These are phyloP conservation scores for Acrocephalus scirpaceus DNA, from an alignment of 2,797 vertebrate genomes.

Conservation along the genomic window DNA sequence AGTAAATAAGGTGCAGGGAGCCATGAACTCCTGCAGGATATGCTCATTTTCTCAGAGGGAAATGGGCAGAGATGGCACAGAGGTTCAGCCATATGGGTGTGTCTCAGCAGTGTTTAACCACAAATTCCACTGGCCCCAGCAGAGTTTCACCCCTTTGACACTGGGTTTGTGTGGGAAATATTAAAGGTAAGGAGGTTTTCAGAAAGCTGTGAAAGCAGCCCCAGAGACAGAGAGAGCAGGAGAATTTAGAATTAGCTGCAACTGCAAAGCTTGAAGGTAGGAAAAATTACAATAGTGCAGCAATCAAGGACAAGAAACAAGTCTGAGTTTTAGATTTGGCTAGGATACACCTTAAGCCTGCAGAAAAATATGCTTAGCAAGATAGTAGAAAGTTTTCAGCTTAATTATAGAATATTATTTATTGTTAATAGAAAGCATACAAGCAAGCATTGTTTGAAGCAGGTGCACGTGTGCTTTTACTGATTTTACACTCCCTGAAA, in stretches of 20 bases:
- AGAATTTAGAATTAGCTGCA: background rate
- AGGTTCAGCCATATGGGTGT: rapidly evolving
- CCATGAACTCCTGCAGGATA: background rate
- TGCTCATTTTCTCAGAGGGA: background rate
- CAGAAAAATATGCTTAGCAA: background rate
- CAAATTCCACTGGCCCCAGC: background rate
- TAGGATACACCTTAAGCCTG: background rate
- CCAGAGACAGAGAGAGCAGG: background rate
- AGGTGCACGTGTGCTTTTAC: background rate
- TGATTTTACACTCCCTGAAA: too few relatives aligned
- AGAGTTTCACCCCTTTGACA: background rate
- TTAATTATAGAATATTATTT: background rate
- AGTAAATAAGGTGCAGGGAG: background rate
- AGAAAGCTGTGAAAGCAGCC: background rate
- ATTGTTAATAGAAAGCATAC: background rate
- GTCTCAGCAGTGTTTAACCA: background rate
- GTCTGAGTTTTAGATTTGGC: background rate
- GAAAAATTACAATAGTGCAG: background rate
- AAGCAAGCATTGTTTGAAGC: background rate
- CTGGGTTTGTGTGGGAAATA: background rate
- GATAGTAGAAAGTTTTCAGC: background rate
- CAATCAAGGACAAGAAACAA: background rate
- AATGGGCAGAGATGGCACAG: background rate
- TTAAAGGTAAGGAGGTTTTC: background rate
- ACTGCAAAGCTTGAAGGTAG: background rate